Evolutionary conservation across 2,797 vertebrate species (phyloP).

Genomic region (Myiothlypis chrysogaster): DNA sequence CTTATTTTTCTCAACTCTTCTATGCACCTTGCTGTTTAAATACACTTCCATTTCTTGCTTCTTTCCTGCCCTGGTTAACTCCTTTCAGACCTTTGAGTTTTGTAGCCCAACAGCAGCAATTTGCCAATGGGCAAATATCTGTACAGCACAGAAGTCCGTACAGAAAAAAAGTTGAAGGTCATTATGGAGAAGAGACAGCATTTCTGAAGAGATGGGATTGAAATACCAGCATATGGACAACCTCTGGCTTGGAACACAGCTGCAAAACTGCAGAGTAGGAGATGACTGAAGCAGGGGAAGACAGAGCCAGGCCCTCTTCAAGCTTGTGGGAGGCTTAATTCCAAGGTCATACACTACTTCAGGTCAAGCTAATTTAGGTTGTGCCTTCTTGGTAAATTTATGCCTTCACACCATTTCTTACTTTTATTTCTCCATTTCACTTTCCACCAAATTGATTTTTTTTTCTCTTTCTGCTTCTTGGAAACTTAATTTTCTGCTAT

Average conservation of each 20-base stretch:
- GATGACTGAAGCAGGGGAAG: not conserved
- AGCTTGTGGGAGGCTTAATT: not conserved
- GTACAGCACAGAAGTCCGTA: not conserved
- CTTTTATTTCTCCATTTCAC: not conserved
- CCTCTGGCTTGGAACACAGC: not conserved
- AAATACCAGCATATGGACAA: not conserved
- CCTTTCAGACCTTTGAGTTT: not conserved
- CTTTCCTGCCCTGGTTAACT: not conserved
- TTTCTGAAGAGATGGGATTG: not conserved
- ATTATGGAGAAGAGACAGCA: not conserved
- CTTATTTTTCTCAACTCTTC: not conserved
- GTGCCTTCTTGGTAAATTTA: not conserved
- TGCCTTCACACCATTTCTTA: not conserved
- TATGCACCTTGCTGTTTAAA: not conserved
- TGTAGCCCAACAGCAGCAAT: not conserved
- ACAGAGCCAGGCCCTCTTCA: not conserved
- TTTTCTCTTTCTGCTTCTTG: slow-evolving; percentile 33
- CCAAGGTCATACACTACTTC: not conserved
- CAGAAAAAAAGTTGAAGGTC: not conserved
- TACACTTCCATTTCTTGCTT: not conserved
- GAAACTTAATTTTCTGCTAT: slow-evolving; percentile 38
- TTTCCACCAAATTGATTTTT: slow-evolving; percentile 6
- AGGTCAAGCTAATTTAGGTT: not conserved
- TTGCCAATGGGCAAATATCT: not conserved
- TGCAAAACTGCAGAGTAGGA: not conserved